These are phyloP conservation scores for Trematomus bernacchii DNA, from an alignment of 2,797 vertebrate genomes.

Conservation along the genomic window DNA sequence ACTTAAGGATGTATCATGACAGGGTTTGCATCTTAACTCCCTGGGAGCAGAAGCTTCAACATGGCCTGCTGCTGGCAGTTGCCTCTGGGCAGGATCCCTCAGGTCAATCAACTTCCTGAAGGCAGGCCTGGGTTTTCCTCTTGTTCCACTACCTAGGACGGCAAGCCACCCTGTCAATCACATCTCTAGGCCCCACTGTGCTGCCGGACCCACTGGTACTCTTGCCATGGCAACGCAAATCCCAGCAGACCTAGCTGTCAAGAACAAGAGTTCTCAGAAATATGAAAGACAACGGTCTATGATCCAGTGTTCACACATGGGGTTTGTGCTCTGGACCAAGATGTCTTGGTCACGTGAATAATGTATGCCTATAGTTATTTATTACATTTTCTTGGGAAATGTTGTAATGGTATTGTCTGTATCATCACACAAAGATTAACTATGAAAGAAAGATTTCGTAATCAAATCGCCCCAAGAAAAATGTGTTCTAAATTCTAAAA, in stretches of 20 bases:
- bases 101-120: conserved; percentile 52
- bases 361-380: conserved; percentile 28
- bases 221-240: conserved; percentile 73
- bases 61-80: conserved; percentile 43
- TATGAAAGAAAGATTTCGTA: conserved; percentile 21
- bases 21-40: conserved; percentile 19
- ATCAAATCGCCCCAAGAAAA: conserved; percentile 30
- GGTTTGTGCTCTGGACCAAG: conserved; percentile 22
- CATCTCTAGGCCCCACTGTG: conserved; percentile 42
- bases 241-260: conserved; percentile 79
- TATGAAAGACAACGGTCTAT: conserved; percentile 67
- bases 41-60: conserved; percentile 42
- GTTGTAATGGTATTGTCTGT: not conserved
- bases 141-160: conserved; percentile 43
- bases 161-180: conserved; percentile 75
- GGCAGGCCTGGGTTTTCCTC: conserved; percentile 40
- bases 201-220: conserved; percentile 63
- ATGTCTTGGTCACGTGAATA: conserved; percentile 51
- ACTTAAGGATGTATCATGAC: conserved; percentile 42
- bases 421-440: conserved; percentile 10
- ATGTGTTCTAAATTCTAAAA: conserved; percentile 33
- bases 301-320: conserved; percentile 39
- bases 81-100: conserved; percentile 52
- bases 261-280: conserved; percentile 65
- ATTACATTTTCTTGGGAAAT: conserved; percentile 19